Evolutionary conservation across 2,888 invertebrate species (phyloP), one percentile per base, ranked within the genome.

Genomic region (Trypoxylon attenuatum): DNA sequence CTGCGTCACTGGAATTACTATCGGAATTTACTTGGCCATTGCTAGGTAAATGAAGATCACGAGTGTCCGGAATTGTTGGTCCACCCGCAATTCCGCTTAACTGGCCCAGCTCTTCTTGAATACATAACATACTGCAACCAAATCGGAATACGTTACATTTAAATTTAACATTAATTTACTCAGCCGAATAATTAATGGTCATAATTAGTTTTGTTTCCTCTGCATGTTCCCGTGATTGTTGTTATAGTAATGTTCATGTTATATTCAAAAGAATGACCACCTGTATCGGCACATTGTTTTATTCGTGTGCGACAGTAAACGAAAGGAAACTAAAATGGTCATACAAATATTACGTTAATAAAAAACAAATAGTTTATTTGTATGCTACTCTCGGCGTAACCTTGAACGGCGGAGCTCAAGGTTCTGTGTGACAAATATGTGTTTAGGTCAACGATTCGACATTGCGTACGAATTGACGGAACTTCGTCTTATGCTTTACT

Each of bases 101-200:
- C 72, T 91, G 90, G 39, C 89, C 90, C 68, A 92, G 86, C 72
- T 91, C 91, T 79, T 91, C 91, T 86, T 92, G 90, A 67, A 92
- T 90, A 80, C 91, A 91, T 78, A 91, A 88, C 89, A 92, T 90
- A 81, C 92, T 92, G 87, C 43, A 80, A 79, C 21, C 23, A 61
- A 50, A 49, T 38, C 27, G 15, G n/a, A n/a, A n/a, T n/a, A n/a
- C n/a, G n/a, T n/a, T n/a, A n/a, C n/a, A n/a, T n/a, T n/a, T n/a
- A n/a, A n/a, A n/a, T n/a, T n/a, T n/a, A n/a, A n/a, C n/a, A n/a
- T n/a, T n/a, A n/a, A n/a, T n/a, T n/a, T n/a, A n/a, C n/a, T n/a
- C n/a, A n/a, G n/a, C n/a, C n/a, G n/a, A n/a, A n/a, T n/a, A n/a
- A n/a, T n/a, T n/a, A n/a, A n/a, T n/a, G n/a, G n/a, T n/a, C n/a